Evolutionary conservation across 2,888 invertebrate genomes (phyloP), one percentile per base, ranked within the genome.

Genomic region (Leucania comma): DNA sequence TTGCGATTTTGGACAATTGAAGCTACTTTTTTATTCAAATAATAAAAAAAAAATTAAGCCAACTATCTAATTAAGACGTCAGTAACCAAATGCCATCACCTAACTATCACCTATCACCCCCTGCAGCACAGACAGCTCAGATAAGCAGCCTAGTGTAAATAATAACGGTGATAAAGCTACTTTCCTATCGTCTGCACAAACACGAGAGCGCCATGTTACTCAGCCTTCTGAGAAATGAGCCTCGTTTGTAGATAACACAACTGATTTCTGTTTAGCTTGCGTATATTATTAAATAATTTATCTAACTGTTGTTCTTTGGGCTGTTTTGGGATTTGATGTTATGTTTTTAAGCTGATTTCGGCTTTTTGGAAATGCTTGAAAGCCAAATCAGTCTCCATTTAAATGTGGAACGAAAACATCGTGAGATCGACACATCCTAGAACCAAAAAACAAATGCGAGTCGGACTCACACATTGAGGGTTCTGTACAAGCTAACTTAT

Each of bases 211-310:
- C 48, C 46, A 59, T 50, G 58, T 57, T 57, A 35, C 14, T 35
- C 57, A 57, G 35, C 14, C 57, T 80, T 70, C 79, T 50, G 51
- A 73, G 79, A 77, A 80, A 73, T 42, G 67, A 51, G 60, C 10
- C 68, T 65, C 50, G 66, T 76, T 76, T 72, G 80, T 75, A 75
- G 72, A 79, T 80, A 59, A 79, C 61, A 72, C 68, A 42, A 80
- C 64, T 68, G 51, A 64, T 80, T 63, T 68, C 54, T 80, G 62
- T 60, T 79, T 46, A 62, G 24, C 9, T 50, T 48, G 38, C 42
- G 32, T 61, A 20, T 48, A 26, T 72, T 24, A 78, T 64, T 64
- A 50, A 68, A 51, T 50, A 9, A 46, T 51, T 63, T 60, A 38
- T 51, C 20, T 64, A 17, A 50, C 62, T 72, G 61, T 35, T 59